phyloP scores from a whole-genome alignment of 53 echinoderm and acorn worm genomes.

The Luidia sarsii region DNA sequence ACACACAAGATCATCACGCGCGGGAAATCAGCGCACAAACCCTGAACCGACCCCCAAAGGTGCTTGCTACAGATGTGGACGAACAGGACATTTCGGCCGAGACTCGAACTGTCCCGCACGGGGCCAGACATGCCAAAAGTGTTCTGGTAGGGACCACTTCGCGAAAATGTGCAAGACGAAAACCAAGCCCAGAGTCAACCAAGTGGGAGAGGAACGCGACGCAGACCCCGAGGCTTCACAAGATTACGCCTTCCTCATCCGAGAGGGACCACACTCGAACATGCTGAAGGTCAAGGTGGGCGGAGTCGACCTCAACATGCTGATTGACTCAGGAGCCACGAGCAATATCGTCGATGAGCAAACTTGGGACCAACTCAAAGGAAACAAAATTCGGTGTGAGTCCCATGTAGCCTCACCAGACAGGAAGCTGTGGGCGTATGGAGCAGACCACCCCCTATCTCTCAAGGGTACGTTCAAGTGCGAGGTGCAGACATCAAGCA shows the following conservation, averaged over 20 bases:
- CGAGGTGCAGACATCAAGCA: not conserved
- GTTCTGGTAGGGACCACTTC: conserved; percentile 34
- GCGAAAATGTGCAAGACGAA: conserved; percentile 4
- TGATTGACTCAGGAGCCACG: conserved; percentile 24
- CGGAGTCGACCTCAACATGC: conserved; percentile 19
- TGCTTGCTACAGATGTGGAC: conserved; percentile 23
- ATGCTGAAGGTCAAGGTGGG: conserved; percentile 12
- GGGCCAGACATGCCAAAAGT: conserved; percentile 33
- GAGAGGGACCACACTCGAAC: not conserved
- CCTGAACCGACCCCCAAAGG: not conserved
- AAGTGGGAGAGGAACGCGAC: not conserved
- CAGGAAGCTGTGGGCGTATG: conserved; percentile 59
- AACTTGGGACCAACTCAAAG: conserved; percentile 23
- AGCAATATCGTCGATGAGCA: conserved; percentile 34
- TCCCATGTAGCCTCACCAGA: conserved; percentile 4
- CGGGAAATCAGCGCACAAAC: not conserved
- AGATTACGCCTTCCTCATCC: conserved; percentile 28
- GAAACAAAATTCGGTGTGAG: conserved; percentile 3
- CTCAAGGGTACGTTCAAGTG: conserved; percentile 52
- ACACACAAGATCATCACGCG: not conserved
- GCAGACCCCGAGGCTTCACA: not conserved
- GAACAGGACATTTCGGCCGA: conserved; percentile 22
- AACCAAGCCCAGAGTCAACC: not conserved
- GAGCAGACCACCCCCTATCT: conserved; percentile 43
- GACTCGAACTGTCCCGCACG: conserved; percentile 43